A percentile compares a stretch with the other conserved stretches of the same genome.
phyloP scores from a whole-genome alignment of 2,888 invertebrate species.

The Macaria liturata region DNA sequence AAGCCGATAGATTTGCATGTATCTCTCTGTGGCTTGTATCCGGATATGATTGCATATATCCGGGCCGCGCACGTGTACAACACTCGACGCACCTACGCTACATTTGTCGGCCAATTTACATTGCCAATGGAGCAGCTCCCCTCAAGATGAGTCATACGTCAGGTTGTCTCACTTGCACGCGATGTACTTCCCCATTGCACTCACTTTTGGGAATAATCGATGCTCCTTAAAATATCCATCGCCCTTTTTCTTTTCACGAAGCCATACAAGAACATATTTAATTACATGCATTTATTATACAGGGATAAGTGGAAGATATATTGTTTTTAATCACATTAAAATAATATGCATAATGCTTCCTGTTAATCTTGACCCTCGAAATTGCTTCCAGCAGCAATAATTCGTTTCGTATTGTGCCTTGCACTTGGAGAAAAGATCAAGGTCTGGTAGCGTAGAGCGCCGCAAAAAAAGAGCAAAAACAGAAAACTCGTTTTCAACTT shows the following conservation, averaged over 20 bases:
- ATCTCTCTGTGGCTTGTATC: background rate
- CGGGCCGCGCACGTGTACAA: conserved; percentile 9
- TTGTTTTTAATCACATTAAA: too few species aligned
- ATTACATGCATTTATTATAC: background rate
- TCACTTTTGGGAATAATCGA: conserved; percentile 28
- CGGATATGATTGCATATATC: conserved; percentile 11
- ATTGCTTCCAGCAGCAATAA: too few species aligned
- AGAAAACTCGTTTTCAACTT: conserved; percentile 15
- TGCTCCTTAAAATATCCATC: conserved; percentile 7
- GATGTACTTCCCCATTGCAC: conserved; percentile 19
- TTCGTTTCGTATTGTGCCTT: too few species aligned
- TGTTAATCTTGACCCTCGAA: too few species aligned
- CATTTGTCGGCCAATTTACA: conserved; percentile 51
- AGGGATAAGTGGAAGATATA: background rate
- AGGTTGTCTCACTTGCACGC: conserved; percentile 28
- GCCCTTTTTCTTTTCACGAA: background rate
- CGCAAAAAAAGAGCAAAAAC: background rate
- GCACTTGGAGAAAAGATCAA: conserved; percentile 9
- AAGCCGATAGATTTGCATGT: conserved; percentile 6
- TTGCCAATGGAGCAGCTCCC: conserved; percentile 45
- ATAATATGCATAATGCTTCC: too few species aligned
- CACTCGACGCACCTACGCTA: conserved; percentile 5
- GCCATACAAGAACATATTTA: background rate
- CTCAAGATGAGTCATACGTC: conserved; percentile 49
- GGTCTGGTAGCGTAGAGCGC: background rate